Base-by-base conservation (phyloP, 2,888 invertebrate genomes). In the Cheilosia grossa region DNA sequence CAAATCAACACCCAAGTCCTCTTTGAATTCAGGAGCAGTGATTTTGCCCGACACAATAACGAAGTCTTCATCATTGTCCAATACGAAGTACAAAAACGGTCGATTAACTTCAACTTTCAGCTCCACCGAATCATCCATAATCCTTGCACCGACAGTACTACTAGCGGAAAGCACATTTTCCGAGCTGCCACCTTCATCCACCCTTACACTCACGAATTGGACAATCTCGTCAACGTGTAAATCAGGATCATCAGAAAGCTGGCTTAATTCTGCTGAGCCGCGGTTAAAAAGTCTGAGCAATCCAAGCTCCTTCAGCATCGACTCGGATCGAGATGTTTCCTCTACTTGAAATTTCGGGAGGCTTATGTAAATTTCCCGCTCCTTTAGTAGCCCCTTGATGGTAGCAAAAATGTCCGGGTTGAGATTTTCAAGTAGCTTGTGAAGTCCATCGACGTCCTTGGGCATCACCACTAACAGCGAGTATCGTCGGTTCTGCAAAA, bases 141-240 rank as follows among this genome's bases (percentile, higher is more conserved):
- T 63, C n/a, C 77, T 40, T 17, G 56, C 74, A 78, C 87, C 83
- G 1, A 87, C 53, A 37, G 53, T 73, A 67, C 40, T 78, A 49
- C 88, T 88, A 0, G 90, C 91, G 58, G 93, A 90, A 1, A 95
- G 82, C 79, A 93, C 90, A 37, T 93, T 91, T 40, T 93, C 92
- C 1, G 92, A 90, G 9, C 93, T 91, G 24, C 93, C 93, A 0
- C 93, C 92, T 80, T 94, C 94, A 88, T 95, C 94, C 0, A 95
- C 94, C 9, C 94, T 93, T 0, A 95, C 93, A 1, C 94, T 93
- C 0, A 95, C 95, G 78, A 94, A 94, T 88, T 95, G 95, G 2
- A 95, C 95, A 82, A 95, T 90, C 89, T 95, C 95, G 82, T 95
- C 94, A 0, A 95, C 93, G 88, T 94, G 94, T n/a, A 95, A 90